Conservation (phyloP, 2,888 invertebrate genomes). For the Hirtodrosophila histrioides region DNA sequence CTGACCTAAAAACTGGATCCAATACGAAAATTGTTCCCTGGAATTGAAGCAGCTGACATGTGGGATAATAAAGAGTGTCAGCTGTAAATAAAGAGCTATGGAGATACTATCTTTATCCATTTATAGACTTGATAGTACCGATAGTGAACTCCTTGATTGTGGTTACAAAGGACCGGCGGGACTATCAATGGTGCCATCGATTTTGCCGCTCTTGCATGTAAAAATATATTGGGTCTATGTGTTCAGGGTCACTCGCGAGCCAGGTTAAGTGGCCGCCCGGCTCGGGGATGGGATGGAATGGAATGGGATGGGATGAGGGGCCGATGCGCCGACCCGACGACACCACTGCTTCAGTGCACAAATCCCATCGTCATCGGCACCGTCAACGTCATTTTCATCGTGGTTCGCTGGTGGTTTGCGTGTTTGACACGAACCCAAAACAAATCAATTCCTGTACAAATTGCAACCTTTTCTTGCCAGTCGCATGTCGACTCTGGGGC, state of each 20-base stretch:
- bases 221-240: background rate
- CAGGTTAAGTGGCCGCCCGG: slow-evolving; percentile 34
- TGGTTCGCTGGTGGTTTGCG: slow-evolving; percentile 43
- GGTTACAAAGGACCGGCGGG: no score
- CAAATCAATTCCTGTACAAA: slow-evolving; percentile 75
- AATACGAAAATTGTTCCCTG: no score
- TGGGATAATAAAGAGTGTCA: no score
- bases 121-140: no score
- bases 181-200: no score
- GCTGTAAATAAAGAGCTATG: no score
- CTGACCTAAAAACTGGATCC: no score
- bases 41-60: no score
- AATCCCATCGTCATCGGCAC: slow-evolving; percentile 28
- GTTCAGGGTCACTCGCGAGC: slow-evolving; percentile 48
- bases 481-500: slow-evolving; percentile 59
- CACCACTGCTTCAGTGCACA: slow-evolving; percentile 49
- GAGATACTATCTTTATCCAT: no score
- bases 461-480: slow-evolving; percentile 55
- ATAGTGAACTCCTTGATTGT: no score
- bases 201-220: no score
- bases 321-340: slow-evolving; percentile 14
- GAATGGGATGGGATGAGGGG: background rate
- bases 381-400: slow-evolving; percentile 11
- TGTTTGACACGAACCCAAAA: slow-evolving; percentile 54
- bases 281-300: slow-evolving; percentile 11